These are phyloP conservation scores for Crocidura indochinensis DNA, from an alignment of 2,797 vertebrate species.

Conservation along the genomic window DNA sequence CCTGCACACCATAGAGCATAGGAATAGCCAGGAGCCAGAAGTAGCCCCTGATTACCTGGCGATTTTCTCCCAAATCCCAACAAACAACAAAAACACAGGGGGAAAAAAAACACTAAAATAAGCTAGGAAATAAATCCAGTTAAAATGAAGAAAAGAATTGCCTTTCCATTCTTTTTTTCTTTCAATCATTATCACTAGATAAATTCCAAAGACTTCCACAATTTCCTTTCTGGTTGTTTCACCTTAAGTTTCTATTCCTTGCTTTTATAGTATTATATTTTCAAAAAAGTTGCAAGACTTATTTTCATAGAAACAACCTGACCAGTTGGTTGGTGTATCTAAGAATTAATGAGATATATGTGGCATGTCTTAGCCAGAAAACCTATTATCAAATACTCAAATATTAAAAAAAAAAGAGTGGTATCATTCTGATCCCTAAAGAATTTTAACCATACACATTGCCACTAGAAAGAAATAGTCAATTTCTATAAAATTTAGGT, in stretches of 20 bases:
- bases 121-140: constrained; percentile 23
- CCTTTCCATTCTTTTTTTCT: background rate
- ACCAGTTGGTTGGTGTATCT: background rate
- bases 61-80: too few species aligned
- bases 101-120: background rate
- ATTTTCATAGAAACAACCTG: background rate
- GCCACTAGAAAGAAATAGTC: background rate
- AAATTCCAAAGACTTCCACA: background rate
- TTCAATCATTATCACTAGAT: background rate
- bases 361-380: constrained; percentile 25
- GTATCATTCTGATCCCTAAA: background rate
- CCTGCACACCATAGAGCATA: too few species aligned
- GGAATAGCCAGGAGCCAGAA: too few species aligned
- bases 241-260: constrained; percentile 38
- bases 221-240: background rate
- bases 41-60: too few species aligned
- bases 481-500: constrained; percentile 20
- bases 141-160: background rate
- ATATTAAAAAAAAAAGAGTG: constrained; percentile 11
- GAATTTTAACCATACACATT: background rate
- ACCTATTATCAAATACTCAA: constrained; percentile 27
- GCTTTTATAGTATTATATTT: constrained; percentile 35
- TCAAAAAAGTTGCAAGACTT: background rate
- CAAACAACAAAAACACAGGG: too few species aligned
- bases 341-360: background rate